These are phyloP conservation scores for Turritopsis dohrnii DNA, from an alignment of 30 jellyfish, hydroid and myxozoan species.

Conservation along the genomic window DNA sequence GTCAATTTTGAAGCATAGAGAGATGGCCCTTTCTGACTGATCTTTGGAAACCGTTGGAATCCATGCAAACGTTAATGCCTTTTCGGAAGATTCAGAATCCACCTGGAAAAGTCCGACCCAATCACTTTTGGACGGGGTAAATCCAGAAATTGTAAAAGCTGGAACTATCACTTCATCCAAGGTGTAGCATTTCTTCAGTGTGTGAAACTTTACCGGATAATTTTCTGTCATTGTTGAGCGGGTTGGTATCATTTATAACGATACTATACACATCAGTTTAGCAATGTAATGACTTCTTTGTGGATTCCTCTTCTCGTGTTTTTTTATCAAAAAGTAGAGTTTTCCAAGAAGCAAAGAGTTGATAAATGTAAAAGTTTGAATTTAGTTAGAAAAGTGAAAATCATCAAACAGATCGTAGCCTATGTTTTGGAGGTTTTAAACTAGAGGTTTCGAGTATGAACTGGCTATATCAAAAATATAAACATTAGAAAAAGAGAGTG, in stretches of 20 bases:
- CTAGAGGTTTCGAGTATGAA: too few relatives aligned
- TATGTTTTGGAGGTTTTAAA: too few relatives aligned
- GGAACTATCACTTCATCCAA: conserved; percentile 19
- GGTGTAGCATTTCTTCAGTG: conserved; percentile 13
- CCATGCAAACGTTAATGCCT: conserved; percentile 9
- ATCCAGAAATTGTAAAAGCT: conserved; percentile 15
- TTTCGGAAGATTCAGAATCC: not conserved
- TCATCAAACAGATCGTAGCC: too few relatives aligned
- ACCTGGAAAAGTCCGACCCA: conserved; percentile 7
- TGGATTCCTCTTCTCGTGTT: too few relatives aligned
- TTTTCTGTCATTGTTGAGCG: not conserved
- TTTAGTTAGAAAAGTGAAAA: too few relatives aligned
- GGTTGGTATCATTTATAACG: not conserved
- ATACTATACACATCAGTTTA: not conserved
- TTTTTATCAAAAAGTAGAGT: too few relatives aligned
- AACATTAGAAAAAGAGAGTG: too few relatives aligned
- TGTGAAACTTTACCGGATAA: conserved; percentile 8
- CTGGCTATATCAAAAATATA: too few relatives aligned
- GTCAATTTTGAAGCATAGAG: conserved; percentile 7
- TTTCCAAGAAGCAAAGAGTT: too few relatives aligned
- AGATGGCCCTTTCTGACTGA: not conserved
- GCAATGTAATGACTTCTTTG: conserved; percentile 25
- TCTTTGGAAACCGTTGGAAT: not conserved
- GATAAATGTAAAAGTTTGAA: too few relatives aligned
- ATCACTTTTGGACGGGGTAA: conserved; percentile 3